Percentiles rank a stretch among this genome's conserved stretches.
Conservation (phyloP, 92 coral and sea anemone species). For the Siderastrea siderea region DNA sequence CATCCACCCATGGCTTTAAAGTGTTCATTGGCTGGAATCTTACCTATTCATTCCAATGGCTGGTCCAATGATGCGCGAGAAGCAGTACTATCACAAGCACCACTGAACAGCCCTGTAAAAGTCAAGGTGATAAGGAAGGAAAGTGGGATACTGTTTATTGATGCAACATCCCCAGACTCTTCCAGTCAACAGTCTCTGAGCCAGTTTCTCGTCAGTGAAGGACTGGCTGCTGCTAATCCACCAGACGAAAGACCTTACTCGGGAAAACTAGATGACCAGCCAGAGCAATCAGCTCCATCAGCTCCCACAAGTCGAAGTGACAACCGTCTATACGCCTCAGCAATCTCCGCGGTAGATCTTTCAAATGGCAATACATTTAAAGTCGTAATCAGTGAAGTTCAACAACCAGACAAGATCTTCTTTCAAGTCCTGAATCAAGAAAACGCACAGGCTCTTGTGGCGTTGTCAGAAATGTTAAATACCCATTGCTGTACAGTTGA, state of each 20-base stretch:
- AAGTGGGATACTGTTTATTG: slow-evolving; percentile 53
- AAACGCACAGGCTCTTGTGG: slow-evolving; percentile 57
- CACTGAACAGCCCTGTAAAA: slow-evolving; percentile 42
- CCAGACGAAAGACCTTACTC: background rate
- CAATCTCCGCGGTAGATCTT: slow-evolving; percentile 57
- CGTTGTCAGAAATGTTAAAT: slow-evolving; percentile 62
- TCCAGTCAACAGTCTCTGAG: slow-evolving; percentile 38
- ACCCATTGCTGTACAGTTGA: slow-evolving; percentile 69
- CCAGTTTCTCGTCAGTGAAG: slow-evolving; percentile 30
- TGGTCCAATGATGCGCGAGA: slow-evolving; percentile 79
- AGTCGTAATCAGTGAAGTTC: slow-evolving; percentile 72
- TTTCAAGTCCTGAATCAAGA: slow-evolving; percentile 71
- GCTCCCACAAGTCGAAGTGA: background rate
- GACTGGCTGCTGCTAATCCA: slow-evolving; percentile 25
- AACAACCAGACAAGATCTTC: slow-evolving; percentile 57
- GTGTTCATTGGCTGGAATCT: slow-evolving; percentile 74
- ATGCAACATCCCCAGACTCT: slow-evolving; percentile 38
- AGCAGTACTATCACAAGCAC: slow-evolving; percentile 58
- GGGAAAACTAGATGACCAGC: background rate
- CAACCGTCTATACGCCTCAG: slow-evolving; percentile 14
- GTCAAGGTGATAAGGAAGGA: slow-evolving; percentile 52
- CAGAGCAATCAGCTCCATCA: background rate
- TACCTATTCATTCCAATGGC: slow-evolving; percentile 56
- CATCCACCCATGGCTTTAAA: slow-evolving; percentile 77
- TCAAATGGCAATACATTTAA: slow-evolving; percentile 40